These are phyloP conservation scores for Therioaphis trifolii DNA, from an alignment of 2,888 invertebrate species.

Conservation along the genomic window DNA sequence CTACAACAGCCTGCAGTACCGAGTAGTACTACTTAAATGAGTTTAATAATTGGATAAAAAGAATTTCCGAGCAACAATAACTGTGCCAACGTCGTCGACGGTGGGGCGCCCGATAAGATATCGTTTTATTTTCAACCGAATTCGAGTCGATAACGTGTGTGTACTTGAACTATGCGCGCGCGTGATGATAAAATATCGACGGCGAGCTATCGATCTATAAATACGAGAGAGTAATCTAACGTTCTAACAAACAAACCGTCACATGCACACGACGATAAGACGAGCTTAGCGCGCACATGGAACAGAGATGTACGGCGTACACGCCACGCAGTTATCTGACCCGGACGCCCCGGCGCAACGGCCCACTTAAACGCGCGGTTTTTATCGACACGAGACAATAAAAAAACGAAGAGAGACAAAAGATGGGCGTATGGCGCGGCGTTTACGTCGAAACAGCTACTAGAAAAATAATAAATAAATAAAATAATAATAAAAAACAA, in stretches of 20 bases:
- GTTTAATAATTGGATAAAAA: conserved; percentile 6
- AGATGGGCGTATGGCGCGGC: not conserved
- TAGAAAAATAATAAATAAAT: too few species aligned
- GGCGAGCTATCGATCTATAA: conserved; percentile 40
- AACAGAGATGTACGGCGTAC: conserved; percentile 16
- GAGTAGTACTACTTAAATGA: too few species aligned
- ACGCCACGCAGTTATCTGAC: conserved; percentile 1
- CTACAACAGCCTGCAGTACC: too few species aligned
- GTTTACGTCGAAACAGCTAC: too few species aligned
- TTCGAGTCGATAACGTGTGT: conserved; percentile 18
- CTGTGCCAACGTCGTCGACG: not conserved
- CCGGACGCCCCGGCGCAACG: not conserved
- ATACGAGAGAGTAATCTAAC: conserved; percentile 32
- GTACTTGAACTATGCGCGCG: conserved; percentile 46
- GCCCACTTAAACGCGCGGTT: conserved; percentile 27
- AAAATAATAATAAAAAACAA: not conserved
- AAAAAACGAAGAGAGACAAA: not conserved
- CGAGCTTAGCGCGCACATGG: not conserved
- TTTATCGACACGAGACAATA: conserved; percentile 23
- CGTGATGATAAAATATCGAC: conserved; percentile 22
- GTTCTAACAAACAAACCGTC: conserved; percentile 14
- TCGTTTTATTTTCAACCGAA: conserved; percentile 33
- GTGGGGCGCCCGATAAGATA: conserved; percentile 26
- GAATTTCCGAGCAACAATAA: conserved; percentile 15
- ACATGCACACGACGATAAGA: conserved; percentile 48